These are phyloP conservation scores for Archilochus colubris DNA, from an alignment of 2,113 vertebrate species.

Conservation along the genomic window DNA sequence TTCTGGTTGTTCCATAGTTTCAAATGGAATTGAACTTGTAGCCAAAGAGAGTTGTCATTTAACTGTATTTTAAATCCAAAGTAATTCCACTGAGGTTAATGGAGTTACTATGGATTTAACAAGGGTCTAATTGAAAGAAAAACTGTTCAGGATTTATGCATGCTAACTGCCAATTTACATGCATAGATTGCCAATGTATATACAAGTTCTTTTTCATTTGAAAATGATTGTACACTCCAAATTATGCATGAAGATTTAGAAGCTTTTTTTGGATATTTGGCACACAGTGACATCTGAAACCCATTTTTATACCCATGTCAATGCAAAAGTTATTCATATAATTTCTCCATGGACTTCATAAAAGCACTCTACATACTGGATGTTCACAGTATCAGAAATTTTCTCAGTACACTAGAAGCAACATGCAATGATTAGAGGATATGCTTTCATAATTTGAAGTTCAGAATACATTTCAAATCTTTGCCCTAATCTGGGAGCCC, in stretches of 20 bases:
- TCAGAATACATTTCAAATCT: constrained; percentile 31
- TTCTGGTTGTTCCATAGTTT: neutral
- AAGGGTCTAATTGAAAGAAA: constrained; percentile 64
- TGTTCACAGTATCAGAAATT: constrained; percentile 48
- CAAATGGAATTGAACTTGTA: constrained; percentile 29
- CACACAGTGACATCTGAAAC: constrained; percentile 64
- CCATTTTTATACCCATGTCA: constrained; percentile 65
- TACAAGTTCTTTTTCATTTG: constrained; percentile 58
- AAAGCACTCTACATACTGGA: constrained; percentile 49
- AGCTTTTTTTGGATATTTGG: constrained; percentile 61
- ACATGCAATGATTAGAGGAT: constrained; percentile 47
- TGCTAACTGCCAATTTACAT: constrained; percentile 62
- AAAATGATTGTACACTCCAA: constrained; percentile 52
- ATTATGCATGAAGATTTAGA: constrained; percentile 64
- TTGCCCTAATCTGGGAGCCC: neutral
- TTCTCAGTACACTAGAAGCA: constrained; percentile 48
- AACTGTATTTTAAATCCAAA: constrained; percentile 54
- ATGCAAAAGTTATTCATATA: constrained; percentile 49
- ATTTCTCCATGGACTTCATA: constrained; percentile 41
- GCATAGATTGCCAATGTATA: constrained; percentile 60
- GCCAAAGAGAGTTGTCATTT: constrained; percentile 9
- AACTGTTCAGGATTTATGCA: constrained; percentile 50
- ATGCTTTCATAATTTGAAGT: neutral
- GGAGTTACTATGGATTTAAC: constrained; percentile 64
- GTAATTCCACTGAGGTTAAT: constrained; percentile 63